Evolutionary conservation across 2,797 vertebrate genomes (phyloP), one percentile per base, ranked within the genome.

Genomic region (Falco peregrinus): DNA sequence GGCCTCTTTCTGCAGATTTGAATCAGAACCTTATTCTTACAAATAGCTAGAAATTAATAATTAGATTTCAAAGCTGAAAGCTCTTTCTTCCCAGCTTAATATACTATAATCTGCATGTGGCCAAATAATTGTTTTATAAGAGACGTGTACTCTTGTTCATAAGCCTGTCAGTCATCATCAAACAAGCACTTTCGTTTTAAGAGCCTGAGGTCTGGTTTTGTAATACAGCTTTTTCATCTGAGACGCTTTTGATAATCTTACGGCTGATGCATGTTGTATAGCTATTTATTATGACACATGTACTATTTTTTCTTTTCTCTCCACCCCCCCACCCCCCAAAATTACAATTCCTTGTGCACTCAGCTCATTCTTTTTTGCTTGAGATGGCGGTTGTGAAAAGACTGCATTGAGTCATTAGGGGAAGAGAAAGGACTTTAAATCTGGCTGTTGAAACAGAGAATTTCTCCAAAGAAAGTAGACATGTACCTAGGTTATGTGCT

Each of bases 31-130:
- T 88, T 78, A 71, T 57, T 82, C n/a, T 81, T 89, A 84, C 54
- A 95, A 74, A 93, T 81, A 87, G 29, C 16, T 21, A 92, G 84
- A 84, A 86, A 67, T 94, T 94, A 95, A 84, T 95, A 93, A 92
- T 95, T 85, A 90, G 81, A 57, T 94, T 94, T 95, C 87, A 88
- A 61, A 59, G 59, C 80, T 77, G n/a, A 77, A 96, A 77, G 81
- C 60, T 84, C 64, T 96, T 97, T 54, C 50, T 79, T 82, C 75
- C 59, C 60, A 73, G 50, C 54, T 67, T 85, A 79, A 79, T 79
- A 13, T 57, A 73, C 87, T 79, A 48, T 64, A 63, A 92, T 51
- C 59, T 93, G 47, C 57, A 81, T 93, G 82, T 93, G 84, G 73
- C 51, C 59, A 78, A 93, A 78, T 86, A 93, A 94, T 89, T 92